Percentiles rank a stretch among this genome's conserved stretches.
Conservation (phyloP, 2,113 vertebrate genomes). For the Petromus typicus region DNA sequence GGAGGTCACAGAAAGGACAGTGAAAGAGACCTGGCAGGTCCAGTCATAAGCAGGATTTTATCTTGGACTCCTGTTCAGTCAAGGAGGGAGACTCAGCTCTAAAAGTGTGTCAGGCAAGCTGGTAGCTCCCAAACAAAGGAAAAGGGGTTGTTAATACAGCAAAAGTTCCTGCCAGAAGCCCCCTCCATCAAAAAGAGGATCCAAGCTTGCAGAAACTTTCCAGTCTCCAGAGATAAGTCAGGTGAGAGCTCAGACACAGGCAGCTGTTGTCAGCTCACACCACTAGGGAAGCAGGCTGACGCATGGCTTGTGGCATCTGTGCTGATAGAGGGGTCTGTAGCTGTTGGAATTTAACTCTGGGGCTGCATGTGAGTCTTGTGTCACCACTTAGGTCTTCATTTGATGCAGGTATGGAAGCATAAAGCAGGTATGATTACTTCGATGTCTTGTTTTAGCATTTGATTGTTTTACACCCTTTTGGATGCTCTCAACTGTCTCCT, state of each 20-base stretch:
- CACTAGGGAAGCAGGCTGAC: not conserved
- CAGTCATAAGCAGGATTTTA: not conserved
- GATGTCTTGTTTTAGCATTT: not conserved
- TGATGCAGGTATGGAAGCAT: not conserved
- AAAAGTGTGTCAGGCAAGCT: not conserved
- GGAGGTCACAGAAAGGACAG: not conserved
- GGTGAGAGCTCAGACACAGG: not conserved
- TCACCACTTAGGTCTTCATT: not conserved
- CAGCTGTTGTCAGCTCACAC: not conserved
- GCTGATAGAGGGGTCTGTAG: not conserved
- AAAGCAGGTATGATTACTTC: not conserved
- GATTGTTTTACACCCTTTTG: not conserved
- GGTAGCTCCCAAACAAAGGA: not conserved
- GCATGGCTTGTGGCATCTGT: not conserved
- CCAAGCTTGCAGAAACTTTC: not conserved
- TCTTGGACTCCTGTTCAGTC: not conserved
- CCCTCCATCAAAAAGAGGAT: not conserved
- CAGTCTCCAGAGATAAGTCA: not conserved
- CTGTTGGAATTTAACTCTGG: not conserved
- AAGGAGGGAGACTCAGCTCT: not conserved
- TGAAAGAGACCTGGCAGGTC: not conserved
- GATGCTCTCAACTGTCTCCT: not conserved
- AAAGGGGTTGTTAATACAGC: not conserved
- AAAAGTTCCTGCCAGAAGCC: not conserved
- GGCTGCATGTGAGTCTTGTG: not conserved